Conservation (phyloP, 2,888 invertebrate genomes). For the Proisotoma minuta region DNA sequence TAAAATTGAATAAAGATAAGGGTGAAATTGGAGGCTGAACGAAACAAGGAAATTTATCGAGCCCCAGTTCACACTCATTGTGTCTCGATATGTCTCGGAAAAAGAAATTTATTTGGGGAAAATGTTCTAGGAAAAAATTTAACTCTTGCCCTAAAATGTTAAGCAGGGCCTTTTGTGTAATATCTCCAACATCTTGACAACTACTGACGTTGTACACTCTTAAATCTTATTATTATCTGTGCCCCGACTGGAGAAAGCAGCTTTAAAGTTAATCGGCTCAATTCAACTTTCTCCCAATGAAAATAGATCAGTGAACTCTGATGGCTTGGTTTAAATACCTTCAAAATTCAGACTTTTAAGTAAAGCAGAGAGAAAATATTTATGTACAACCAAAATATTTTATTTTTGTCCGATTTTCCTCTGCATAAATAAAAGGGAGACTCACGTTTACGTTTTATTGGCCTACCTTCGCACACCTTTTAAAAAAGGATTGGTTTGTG, state of each 20-base stretch:
- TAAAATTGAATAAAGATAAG: conserved; percentile 1
- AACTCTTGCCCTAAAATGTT: background rate
- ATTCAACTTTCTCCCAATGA: no score
- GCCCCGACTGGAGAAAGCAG: no score
- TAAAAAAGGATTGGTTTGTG: conserved; percentile 1
- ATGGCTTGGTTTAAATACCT: no score
- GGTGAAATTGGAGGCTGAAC: background rate
- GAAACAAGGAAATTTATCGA: conserved; percentile 8
- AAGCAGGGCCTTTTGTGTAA: background rate
- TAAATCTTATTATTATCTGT: background rate
- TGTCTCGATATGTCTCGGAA: conserved; percentile 2
- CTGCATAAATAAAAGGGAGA: no score
- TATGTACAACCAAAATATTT: no score
- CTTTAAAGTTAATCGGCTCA: background rate
- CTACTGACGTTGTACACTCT: background rate
- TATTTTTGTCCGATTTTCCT: no score
- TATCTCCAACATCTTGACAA: background rate
- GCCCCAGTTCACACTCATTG: conserved; percentile 2
- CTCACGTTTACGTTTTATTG: no score
- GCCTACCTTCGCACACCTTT: no score
- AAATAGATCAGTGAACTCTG: no score
- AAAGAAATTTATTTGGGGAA: background rate
- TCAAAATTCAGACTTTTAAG: no score
- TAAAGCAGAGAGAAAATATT: no score
- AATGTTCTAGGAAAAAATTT: conserved; percentile 2